Evolutionary conservation across 2,888 invertebrate species (phyloP).

Genomic region (Monopis laevigella): DNA sequence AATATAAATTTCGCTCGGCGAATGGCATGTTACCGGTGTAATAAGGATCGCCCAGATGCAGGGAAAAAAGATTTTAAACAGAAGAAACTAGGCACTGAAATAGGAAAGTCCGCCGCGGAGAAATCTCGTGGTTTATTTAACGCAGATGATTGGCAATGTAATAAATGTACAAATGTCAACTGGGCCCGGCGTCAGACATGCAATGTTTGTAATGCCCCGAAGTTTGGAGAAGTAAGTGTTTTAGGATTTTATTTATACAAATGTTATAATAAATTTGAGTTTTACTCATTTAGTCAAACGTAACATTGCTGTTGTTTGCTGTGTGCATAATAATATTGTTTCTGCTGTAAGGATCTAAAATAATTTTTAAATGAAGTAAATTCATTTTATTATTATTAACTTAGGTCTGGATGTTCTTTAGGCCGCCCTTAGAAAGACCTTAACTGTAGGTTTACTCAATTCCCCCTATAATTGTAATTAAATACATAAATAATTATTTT

Average conservation of each 20-base stretch:
- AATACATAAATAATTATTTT: too few relatives aligned
- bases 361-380: too few relatives aligned
- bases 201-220: conserved; percentile 98
- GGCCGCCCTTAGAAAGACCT: too few relatives aligned
- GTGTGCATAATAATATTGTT: background rate
- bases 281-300: too few relatives aligned
- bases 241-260: too few relatives aligned
- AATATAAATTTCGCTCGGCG: conserved; percentile 96
- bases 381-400: too few relatives aligned
- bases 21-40: conserved; percentile 91
- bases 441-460: too few relatives aligned
- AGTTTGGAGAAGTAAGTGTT: conserved; percentile 93
- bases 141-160: conserved; percentile 99
- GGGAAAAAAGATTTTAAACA: conserved; percentile 46
- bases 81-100: conserved; percentile 93
- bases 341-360: too few relatives aligned
- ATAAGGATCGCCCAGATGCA: conserved; percentile 70
- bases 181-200: conserved; percentile 97
- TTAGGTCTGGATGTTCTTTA: too few relatives aligned
- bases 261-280: too few relatives aligned
- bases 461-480: too few relatives aligned
- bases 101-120: conserved; percentile 98
- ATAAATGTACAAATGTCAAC: conserved; percentile 99
- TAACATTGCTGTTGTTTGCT: background rate
- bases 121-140: conserved; percentile 95